Evolutionary conservation across 2,797 vertebrate species (phyloP), one percentile per base, ranked within the genome.

Genomic region (Etheostoma perlongum): DNA sequence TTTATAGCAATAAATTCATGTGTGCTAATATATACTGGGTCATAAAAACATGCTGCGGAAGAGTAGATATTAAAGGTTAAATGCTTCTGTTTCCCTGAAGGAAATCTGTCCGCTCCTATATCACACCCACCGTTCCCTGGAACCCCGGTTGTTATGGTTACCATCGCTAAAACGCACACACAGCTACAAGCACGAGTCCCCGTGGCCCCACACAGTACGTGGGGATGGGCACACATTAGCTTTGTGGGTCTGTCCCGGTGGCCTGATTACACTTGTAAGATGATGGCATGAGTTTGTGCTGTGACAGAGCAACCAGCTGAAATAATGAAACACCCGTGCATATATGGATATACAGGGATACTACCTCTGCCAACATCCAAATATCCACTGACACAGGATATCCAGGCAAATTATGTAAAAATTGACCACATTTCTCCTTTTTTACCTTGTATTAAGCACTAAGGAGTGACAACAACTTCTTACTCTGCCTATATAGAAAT

Each of bases 81-180:
- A 88, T 66, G 58, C 67, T 83, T 81, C 59, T 48, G 21, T 57
- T 57, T 83, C 67, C 79, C 76, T 68, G 58, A 68, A 77, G 82
- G 67, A 78, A 84, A 77, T 79, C 54, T 72, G 81, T 89, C 84
- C 51, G 27, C 72, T 85, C 62, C 78, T 64, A 71, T 74, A 76
- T 82, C 68, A 65, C 64, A 54, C 64, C 23, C 67, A 53, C 61
- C 54, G 63, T 65, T 44, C 74, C 55, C 73, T 47, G n/a, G 61
- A 81, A 42, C 51, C 59, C 60, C 13, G 2, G 86, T 91, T 87
- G 81, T 74, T 85, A 88, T 92, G 88, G 90, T 71, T 74, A 92
- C 86, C 74, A n/a, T 3, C 2, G 7, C 48, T 63, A 71, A 67
- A 73, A 15, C 0, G 14, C 36, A 53, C 81, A 68, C 58, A 57